Base-by-base conservation (phyloP, 2,797 vertebrate species). In the Argentina silus region DNA sequence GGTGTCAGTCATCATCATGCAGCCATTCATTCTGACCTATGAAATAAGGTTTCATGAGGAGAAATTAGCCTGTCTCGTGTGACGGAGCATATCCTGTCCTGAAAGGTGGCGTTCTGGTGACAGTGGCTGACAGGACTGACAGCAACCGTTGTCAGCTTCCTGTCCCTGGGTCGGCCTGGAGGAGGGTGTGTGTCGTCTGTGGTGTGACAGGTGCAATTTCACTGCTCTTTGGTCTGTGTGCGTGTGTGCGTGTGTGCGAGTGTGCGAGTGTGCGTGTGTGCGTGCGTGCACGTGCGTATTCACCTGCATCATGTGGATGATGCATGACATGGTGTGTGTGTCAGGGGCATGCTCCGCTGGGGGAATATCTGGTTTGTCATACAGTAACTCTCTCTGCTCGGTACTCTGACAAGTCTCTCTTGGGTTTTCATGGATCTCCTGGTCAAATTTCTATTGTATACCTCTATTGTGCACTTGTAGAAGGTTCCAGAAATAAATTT, bases 241-340 rank as follows among this genome's bases (percentile, higher is more conserved):
- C 45, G 6, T 19, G 42, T 50, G 2, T 12, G 17, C 23, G 48
- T 53, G 42, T 12, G 21, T n/a, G 50, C 73, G 57, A 53, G 55
- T 71, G 70, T 61, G 42, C 7, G 47, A 7, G 55, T 43, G 44
- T 67, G 23, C 17, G 45, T 51, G 57, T 65, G 73, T 51, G 44
- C 27, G 7, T n/a, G 47, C 11, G 8, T 36, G 57, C 47, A 12
- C 7, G 12, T 23, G 23, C n/a, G 44, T 60, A 57, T 61, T n/a
- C 42, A 1, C 10, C 66, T 45, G 3, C 44, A 27, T 64, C 27
- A 19, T 17, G 81, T 62, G 36, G 51, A 63, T 27, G 53, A 66
- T 81, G 81, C 84, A 87, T 85, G 86, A 36, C 43, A 53, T 17
- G 55, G 21, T 73, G 66, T 69, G 73, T 60, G 57, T 42, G 45